Conservation (phyloP, 1,140 invertebrate genomes). For the Lepidurus packardi region DNA sequence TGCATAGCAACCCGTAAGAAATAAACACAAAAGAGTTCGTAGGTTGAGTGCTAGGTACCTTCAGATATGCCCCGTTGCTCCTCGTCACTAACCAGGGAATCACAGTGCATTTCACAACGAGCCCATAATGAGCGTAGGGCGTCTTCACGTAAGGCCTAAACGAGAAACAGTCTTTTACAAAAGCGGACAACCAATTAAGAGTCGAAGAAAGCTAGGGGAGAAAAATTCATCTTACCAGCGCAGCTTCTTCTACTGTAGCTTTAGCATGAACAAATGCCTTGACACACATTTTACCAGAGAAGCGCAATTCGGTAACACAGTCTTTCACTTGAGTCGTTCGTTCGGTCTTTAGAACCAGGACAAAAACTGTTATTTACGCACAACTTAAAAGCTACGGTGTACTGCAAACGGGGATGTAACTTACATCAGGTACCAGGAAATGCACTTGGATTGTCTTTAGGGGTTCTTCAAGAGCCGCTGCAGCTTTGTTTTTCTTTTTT, state of each 20-base stretch:
- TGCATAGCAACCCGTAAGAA: conserved; percentile 22
- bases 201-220: conserved; percentile 7
- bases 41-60: conserved; percentile 46
- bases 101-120: conserved; percentile 75
- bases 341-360: conserved; percentile 31
- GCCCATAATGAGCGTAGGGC: conserved; percentile 68
- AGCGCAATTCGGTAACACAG: conserved; percentile 49
- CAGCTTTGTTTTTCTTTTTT: conserved; percentile 52
- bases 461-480: conserved; percentile 35
- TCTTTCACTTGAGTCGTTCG: neutral
- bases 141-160: conserved; percentile 64
- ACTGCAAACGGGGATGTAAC: conserved; percentile 40
- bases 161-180: neutral
- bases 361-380: conserved; percentile 36
- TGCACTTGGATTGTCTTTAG: conserved; percentile 45
- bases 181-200: neutral
- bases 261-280: conserved; percentile 65
- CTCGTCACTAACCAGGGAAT: conserved; percentile 67
- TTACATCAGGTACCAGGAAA: conserved; percentile 61
- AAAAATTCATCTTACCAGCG: conserved; percentile 43
- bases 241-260: conserved; percentile 59
- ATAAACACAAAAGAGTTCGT: conserved; percentile 35
- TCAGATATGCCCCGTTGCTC: conserved; percentile 56
- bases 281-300: conserved; percentile 60
- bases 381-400: neutral